phyloP scores from a whole-genome alignment of 37 sponge, comb jelly and placozoan genomes.

The Corticium candelabrum region DNA sequence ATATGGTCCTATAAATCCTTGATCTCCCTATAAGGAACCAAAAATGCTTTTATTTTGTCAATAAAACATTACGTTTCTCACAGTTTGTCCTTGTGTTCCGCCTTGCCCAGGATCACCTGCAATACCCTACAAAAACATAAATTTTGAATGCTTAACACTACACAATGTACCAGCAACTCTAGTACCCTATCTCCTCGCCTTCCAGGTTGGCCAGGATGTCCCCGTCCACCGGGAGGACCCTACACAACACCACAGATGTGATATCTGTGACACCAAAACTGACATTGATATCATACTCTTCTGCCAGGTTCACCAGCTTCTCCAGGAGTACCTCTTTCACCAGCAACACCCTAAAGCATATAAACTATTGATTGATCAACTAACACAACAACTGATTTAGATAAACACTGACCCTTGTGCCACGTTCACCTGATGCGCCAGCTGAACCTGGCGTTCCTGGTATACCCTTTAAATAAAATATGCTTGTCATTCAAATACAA shows the following conservation, averaged over 20 bases:
- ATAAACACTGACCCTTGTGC: not conserved
- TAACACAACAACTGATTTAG: no score
- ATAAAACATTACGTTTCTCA: no score
- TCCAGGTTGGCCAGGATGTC: not conserved
- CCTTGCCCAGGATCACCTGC: no score
- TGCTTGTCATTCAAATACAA: not conserved
- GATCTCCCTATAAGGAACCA: not conserved
- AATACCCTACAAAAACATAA: no score
- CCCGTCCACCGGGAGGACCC: not conserved
- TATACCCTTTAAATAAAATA: not conserved
- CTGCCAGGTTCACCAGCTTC: not conserved
- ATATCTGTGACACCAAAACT: not conserved
- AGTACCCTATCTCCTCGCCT: not conserved
- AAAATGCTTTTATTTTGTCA: no score
- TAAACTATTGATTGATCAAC: no score
- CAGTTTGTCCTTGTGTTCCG: no score
- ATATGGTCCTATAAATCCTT: not conserved
- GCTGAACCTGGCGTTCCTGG: not conserved
- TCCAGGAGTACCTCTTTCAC: not conserved
- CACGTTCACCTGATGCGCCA: not conserved
- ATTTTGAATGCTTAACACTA: no score
- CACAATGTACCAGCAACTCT: no score
- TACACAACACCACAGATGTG: not conserved
- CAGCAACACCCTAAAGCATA: not conserved
- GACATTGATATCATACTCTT: not conserved